phyloP scores from a whole-genome alignment of 1,140 invertebrate genomes.

The Samia ricini region DNA sequence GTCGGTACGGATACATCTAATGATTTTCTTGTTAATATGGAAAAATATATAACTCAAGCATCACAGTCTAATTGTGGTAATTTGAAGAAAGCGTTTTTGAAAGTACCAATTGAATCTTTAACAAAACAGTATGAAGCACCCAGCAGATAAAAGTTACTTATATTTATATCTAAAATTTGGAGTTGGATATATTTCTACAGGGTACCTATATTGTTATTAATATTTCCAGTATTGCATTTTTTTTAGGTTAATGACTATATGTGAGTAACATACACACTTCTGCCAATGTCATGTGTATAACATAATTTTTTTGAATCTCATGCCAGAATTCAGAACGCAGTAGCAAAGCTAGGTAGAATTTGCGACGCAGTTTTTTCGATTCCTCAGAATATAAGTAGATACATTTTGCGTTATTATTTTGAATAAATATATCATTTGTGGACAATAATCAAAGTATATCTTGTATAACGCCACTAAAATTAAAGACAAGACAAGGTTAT shows the following conservation, averaged over 20 bases:
- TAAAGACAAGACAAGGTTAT: neutral
- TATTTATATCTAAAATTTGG: neutral
- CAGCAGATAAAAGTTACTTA: neutral
- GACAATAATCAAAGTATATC: too few species aligned
- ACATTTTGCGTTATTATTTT: too few species aligned
- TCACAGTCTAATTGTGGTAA: conserved; percentile 51
- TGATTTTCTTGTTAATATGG: conserved; percentile 40
- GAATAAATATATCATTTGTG: too few species aligned
- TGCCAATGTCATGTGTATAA: too few species aligned
- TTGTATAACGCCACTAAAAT: too few species aligned
- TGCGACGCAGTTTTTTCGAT: too few species aligned
- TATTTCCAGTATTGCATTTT: neutral
- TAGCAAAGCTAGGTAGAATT: too few species aligned
- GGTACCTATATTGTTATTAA: neutral
- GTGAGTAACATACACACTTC: too few species aligned
- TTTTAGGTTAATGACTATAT: too few species aligned
- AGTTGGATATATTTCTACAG: neutral
- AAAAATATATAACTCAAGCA: conserved; percentile 43
- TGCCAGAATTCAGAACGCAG: too few species aligned
- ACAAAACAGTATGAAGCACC: conserved; percentile 7
- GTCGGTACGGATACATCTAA: conserved; percentile 42
- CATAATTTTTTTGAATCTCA: too few species aligned
- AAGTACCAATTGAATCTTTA: conserved; percentile 40
- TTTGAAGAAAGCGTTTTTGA: conserved; percentile 52
- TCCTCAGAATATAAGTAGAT: too few species aligned